These are phyloP conservation scores for Limnephilus rhombicus DNA, from an alignment of 2,888 invertebrate genomes.

Conservation along the genomic window DNA sequence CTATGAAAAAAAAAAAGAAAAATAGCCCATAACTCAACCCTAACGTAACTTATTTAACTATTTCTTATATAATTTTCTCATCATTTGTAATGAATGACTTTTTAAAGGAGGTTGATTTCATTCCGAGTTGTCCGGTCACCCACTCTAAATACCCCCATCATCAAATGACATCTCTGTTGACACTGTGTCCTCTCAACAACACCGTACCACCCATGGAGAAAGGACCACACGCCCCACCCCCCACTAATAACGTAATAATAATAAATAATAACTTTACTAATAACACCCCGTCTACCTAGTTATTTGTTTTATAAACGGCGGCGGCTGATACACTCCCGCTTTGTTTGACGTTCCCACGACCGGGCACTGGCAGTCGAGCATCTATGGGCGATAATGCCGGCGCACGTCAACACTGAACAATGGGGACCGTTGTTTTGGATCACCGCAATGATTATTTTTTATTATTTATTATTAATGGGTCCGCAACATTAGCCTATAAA, in stretches of 20 bases:
- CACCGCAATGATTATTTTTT: neutral
- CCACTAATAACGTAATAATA: neutral
- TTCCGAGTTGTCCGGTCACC: too few relatives aligned
- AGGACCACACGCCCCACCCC: neutral
- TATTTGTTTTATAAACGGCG: neutral
- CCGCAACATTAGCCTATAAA: too few relatives aligned
- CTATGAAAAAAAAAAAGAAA: too few relatives aligned
- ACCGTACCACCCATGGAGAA: neutral
- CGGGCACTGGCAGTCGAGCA: neutral
- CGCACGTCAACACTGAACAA: neutral
- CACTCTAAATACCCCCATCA: neutral
- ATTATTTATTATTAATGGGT: neutral
- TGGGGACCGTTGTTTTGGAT: neutral
- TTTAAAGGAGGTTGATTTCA: too few relatives aligned
- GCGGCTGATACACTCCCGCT: neutral
- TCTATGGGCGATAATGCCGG: neutral
- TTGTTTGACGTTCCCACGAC: neutral
- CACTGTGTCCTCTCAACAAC: neutral
- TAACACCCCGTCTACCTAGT: neutral
- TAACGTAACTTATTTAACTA: too few relatives aligned
- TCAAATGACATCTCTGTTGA: neutral
- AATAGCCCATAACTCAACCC: too few relatives aligned
- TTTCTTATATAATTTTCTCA: too few relatives aligned
- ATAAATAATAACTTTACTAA: neutral
- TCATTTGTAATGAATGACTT: too few relatives aligned